phyloP scores from a whole-genome alignment of 2,797 vertebrate species.

The Rachycentron canadum region DNA sequence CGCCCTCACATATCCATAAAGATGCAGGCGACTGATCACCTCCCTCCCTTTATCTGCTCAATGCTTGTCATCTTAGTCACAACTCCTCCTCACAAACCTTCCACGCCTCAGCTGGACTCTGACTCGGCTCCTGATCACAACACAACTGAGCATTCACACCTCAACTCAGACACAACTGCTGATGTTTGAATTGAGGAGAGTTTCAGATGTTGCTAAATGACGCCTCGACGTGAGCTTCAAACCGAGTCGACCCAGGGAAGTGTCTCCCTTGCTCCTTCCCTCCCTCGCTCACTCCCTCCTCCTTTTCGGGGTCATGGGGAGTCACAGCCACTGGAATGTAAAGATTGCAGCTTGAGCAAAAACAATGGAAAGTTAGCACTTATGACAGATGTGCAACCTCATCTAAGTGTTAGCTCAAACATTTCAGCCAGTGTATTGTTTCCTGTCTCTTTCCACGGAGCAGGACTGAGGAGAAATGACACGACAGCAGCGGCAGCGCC shows the following conservation, averaged over 20 bases:
- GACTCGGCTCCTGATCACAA: no score
- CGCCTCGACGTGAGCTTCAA: constrained; percentile 30
- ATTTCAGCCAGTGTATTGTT: constrained; percentile 34
- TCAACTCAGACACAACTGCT: not conserved
- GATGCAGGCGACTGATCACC: not conserved
- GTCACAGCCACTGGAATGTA: constrained; percentile 69
- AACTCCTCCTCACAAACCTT: not conserved
- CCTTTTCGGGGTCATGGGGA: constrained; percentile 59
- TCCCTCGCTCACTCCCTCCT: constrained; percentile 32
- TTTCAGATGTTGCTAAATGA: constrained; percentile 9
- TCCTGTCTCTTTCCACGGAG: constrained; percentile 28
- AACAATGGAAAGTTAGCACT: constrained; percentile 60
- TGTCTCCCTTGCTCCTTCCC: constrained; percentile 31
- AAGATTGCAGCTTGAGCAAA: constrained; percentile 69
- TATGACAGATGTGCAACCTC: constrained; percentile 74
- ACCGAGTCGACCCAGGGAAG: constrained; percentile 19
- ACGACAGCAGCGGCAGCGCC: constrained; percentile 33
- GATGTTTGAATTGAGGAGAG: not conserved
- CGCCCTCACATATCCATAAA: not conserved
- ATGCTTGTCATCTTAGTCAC: not conserved
- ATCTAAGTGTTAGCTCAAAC: constrained; percentile 52
- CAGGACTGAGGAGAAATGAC: constrained; percentile 36
- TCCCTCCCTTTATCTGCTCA: not conserved
- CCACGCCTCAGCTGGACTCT: not conserved
- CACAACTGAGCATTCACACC: not conserved